Base-by-base conservation (phyloP, 2,888 invertebrate species). In the Tineola bisselliella region DNA sequence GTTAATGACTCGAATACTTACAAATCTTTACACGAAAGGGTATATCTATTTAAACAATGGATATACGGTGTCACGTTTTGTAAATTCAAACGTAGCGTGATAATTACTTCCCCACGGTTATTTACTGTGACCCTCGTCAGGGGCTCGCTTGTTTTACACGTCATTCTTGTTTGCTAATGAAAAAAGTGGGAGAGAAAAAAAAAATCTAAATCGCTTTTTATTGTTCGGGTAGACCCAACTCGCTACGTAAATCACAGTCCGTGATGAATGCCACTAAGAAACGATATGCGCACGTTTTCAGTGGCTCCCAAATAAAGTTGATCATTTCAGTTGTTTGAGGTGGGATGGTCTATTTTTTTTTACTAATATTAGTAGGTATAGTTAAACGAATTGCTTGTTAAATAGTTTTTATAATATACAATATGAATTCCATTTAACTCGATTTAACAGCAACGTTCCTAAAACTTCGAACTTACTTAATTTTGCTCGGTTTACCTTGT, bases 161-260 rank as follows among this genome's bases (percentile, higher is more conserved):
- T 84, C 84, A 82, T 79, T 80, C 81, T 75, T 77, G 79, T 82
- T 81, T 78, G 77, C 79, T 83, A 84, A 84, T 84, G 84, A 84
- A 84, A 84, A 83, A 83, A 81, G 75, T 77, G 74, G 70, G 72
- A 73, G 77, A 75, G 70, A 72, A 73, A 66, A 72, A 69, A 71
- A 78, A 77, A 80, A 79, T 79, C 54, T 80, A 78, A 82, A 84
- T 81, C 82, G 81, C 77, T 79, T 83, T 82, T 77, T 78, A 81
- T 81, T 82, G 80, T 81, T 71, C 74, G 68, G 15, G 58, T 13
- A 58, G 33, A 33, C 58, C 18, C 17, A 30, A 58, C n/a, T 48
- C 56, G 33, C 17, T 58, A 33, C 58, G 13, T 33, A 58, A 58
- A 58, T 58, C 58, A 54, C 33, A n/a, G 31, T 31, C 54, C 12